Conservation (phyloP, 2,113 vertebrate species). For the Heterotis niloticus region DNA sequence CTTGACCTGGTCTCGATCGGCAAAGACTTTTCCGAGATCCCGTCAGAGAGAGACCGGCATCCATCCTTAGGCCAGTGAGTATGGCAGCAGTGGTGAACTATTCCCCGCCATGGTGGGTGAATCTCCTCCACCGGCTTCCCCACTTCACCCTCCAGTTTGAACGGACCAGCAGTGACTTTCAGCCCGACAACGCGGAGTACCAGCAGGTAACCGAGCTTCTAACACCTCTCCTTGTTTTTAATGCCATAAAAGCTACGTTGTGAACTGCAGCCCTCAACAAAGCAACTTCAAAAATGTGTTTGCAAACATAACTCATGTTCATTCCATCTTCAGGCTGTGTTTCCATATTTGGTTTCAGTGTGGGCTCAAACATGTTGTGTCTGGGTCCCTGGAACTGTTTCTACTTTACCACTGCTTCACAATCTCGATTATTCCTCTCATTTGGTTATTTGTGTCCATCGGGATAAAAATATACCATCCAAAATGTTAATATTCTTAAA, state of each 20-base stretch:
- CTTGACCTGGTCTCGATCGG: no score
- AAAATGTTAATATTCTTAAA: no score
- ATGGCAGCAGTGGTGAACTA: slow-evolving; percentile 88
- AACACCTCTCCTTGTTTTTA: no score
- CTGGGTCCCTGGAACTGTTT: no score
- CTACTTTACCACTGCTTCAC: no score
- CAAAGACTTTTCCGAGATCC: background rate
- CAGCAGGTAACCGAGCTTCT: slow-evolving; percentile 75
- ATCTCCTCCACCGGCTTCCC: slow-evolving; percentile 84
- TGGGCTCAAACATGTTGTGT: no score
- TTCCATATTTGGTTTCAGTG: no score
- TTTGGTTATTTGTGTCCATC: no score
- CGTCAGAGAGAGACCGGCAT: background rate
- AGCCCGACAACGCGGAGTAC: slow-evolving; percentile 82
- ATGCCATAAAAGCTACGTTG: background rate
- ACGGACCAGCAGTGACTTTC: slow-evolving; percentile 80
- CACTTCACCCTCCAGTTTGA: slow-evolving; percentile 85
- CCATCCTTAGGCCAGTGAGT: slow-evolving; percentile 15
- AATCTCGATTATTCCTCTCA: no score
- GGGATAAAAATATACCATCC: no score
- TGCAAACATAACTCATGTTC: background rate
- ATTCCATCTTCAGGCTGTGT: no score
- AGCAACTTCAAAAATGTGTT: background rate
- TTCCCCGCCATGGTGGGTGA: slow-evolving; percentile 93
- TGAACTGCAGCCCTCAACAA: background rate